Evolutionary conservation across 2,797 vertebrate genomes (phyloP), one percentile per base, ranked within the genome.

Genomic region (Hybognathus amarus): DNA sequence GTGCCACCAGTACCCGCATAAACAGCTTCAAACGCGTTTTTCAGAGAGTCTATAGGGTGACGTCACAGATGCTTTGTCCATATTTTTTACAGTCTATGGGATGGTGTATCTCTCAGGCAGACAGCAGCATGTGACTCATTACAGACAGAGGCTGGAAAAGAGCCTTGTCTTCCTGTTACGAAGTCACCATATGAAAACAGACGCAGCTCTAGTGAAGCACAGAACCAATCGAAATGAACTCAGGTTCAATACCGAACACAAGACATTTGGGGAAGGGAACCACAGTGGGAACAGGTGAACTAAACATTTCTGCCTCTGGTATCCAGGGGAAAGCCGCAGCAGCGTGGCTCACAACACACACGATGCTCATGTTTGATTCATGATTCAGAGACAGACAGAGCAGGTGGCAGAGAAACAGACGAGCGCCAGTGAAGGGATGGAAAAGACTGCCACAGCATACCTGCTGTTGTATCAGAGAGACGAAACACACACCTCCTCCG

Each of bases 111-210:
- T 84, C 63, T n/a, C 77, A 66, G 42, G 64, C 67, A 42, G 79
- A 69, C 52, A 59, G 36, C 36, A 27, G 77, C 73, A 70, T 69
- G 50, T 80, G 78, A 80, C 36, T 80, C 66, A 80, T 56, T 80
- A 42, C 78, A 68, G 75, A 77, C 63, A 83, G 74, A 40, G 0
- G 67, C 61, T 75, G 18, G 83, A 78, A 54, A 79, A 82, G 22
- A 76, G 83, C 52, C 79, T 79, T 40, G 66, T 45, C 38, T 45
- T 59, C 36, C 78, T 80, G 66, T 80, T 80, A 70, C 33, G 67
- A 36, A 45, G 66, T 80, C 78, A 45, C 50, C 33, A 69, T 56
- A 70, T 69, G 89, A 83, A 92, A 87, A 74, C 82, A 84, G 91
- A 70, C 9, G 5, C 73, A 24, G 52, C 88, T 85, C 82, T 77